These are phyloP conservation scores for Spermophilus dauricus DNA, from an alignment of 2,113 vertebrate species.

Conservation along the genomic window DNA sequence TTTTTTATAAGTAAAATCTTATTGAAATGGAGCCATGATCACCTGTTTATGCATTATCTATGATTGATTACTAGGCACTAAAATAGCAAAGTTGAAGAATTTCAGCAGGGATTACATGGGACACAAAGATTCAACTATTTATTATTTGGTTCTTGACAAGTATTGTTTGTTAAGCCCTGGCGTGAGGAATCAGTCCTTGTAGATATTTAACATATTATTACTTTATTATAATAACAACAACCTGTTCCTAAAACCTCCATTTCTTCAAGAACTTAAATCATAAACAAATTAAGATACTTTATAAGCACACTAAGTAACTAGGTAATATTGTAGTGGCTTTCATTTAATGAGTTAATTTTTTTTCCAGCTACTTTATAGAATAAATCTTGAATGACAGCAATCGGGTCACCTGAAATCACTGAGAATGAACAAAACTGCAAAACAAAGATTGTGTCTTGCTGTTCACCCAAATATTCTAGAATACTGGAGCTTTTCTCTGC, in stretches of 20 bases:
- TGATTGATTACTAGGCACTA: background rate
- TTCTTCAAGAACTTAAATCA: slow-evolving; percentile 45
- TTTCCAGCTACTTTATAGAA: background rate
- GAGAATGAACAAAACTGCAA: background rate
- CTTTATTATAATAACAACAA: background rate
- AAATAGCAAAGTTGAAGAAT: background rate
- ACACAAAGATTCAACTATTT: slow-evolving; percentile 13
- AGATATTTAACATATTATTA: slow-evolving; percentile 27
- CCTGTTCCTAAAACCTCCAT: background rate
- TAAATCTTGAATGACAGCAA: slow-evolving; percentile 36
- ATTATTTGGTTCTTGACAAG: background rate
- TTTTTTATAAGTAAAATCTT: slow-evolving; percentile 29
- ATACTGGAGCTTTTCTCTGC: slow-evolving; percentile 48
- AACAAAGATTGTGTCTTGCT: background rate
- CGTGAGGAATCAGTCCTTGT: background rate
- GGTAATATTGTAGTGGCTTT: slow-evolving; percentile 16
- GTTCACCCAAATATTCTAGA: background rate
- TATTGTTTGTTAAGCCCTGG: background rate
- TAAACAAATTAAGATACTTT: background rate
- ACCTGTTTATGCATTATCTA: background rate
- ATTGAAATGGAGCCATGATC: background rate
- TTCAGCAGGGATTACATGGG: background rate
- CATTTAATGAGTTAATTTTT: slow-evolving; percentile 43
- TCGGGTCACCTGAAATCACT: background rate
- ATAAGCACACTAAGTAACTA: background rate